These are phyloP conservation scores for Zapornia atra DNA, from an alignment of 2,113 vertebrate genomes.

Conservation along the genomic window DNA sequence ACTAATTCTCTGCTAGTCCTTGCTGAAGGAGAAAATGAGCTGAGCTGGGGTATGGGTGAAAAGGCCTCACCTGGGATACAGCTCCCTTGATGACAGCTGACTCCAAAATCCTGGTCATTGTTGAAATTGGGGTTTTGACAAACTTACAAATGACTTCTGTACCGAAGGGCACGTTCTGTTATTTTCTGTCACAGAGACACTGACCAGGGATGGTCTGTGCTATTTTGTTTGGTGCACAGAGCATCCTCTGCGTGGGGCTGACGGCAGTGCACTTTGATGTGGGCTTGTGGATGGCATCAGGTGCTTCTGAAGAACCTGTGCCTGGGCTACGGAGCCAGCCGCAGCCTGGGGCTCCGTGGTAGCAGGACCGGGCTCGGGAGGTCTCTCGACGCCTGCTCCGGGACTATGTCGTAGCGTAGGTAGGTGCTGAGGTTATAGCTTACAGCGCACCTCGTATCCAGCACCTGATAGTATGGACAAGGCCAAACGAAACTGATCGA, in stretches of 20 bases:
- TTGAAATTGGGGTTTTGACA: neutral
- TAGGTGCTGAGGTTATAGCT: accelerated
- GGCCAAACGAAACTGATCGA: neutral
- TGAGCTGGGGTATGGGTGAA: accelerated
- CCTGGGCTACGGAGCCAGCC: no score
- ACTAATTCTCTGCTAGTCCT: no score
- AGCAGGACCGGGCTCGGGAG: neutral
- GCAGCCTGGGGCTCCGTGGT: neutral
- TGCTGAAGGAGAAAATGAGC: neutral
- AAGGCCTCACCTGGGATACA: accelerated
- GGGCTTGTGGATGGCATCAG: neutral
- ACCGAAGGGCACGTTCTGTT: neutral
- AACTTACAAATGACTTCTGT: neutral
- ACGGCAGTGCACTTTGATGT: accelerated
- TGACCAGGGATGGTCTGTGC: no score
- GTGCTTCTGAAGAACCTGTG: no score
- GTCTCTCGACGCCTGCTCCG: accelerated
- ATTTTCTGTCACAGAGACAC: neutral
- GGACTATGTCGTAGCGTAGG: accelerated
- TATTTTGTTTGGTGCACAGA: accelerated
- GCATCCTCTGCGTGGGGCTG: accelerated
- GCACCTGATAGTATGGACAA: neutral
- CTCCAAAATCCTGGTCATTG: neutral
- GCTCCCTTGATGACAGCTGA: no score
- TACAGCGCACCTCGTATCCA: accelerated